Base-by-base conservation (phyloP, 2,797 vertebrate genomes). In the Scleropages formosus region DNA sequence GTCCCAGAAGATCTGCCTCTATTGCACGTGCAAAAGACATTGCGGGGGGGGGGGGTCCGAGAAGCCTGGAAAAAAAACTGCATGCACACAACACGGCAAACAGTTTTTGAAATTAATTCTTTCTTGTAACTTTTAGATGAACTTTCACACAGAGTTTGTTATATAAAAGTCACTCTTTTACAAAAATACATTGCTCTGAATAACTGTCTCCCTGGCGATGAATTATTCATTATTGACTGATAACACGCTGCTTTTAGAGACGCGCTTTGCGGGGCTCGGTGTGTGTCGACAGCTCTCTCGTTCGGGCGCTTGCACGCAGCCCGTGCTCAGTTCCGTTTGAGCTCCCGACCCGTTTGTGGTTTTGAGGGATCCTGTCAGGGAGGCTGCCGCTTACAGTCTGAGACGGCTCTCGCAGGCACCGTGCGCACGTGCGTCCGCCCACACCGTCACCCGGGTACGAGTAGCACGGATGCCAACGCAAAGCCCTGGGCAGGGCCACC, bases 131-230 rank as follows among this genome's bases (percentile, higher is more conserved):
- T 46, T 67, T 60, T 39, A 59, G 39, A 59, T 59, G 27, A 46
- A 47, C 72, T 73, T 62, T 75, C 47, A 44, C 62, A 66, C n/a
- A 39, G 47, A 51, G 62, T 10, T 49, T 24, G 62, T 66, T 58
- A 75, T 31, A 75, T 67, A 75, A 59, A 67, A 58, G 64, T 74
- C 31, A 74, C 62, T 10, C 20, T 58, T 53, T 44, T 63, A 46
- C 20, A 69, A 46, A 18, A 39, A 49, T 75, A 22, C n/a, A n/a
- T 65, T 16, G 26, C 59, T 58, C 18, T 20, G 64, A 75, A 67
- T n/a, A 53, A 39, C 47, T 44, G n/a, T 70, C 67, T 53, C 46
- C 24, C 46, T 26, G 26, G 6, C 24, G 13, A 53, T 70, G 49
- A 70, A 70, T 70, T 70, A 70, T 70, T 70, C 67, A 70, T 22